Evolutionary conservation across 1,140 invertebrate species (phyloP), one percentile per base, ranked within the genome.

Genomic region (Druon quercuslanigerum): DNA sequence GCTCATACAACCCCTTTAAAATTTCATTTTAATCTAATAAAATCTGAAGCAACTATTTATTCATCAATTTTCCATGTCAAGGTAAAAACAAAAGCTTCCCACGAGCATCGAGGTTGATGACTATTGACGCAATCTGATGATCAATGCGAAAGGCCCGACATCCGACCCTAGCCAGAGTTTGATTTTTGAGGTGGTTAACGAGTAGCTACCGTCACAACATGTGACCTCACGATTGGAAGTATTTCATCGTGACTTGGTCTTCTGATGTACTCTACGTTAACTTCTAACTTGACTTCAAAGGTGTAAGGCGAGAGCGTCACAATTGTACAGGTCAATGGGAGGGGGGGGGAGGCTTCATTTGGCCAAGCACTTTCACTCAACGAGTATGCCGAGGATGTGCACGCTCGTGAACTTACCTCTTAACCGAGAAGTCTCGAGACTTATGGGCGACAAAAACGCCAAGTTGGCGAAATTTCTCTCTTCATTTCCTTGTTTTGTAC

Each of bases 321-420:
- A 51, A 75, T 81, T 46, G 51, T 73, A 52, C 51, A 75, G 60
- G 66, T 25, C 3, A 25, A 71, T n/a, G n/a, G 71, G 66, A 40
- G 0, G 54, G 20, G 19, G 56, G 76, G 78, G 73, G 74, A 66
- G 70, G 72, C 77, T 50, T 73, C 51, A 79, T 77, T 50, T 66
- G 73, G 79, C 57, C 73, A 71, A 83, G 79, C 79, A 87, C 86
- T 87, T 87, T 86, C 86, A 86, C 86, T 87, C 72, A 79, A 33
- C 17, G 73, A 81, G 82, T 84, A 70, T 85, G 83, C 81, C 79
- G 82, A 84, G 79, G 77, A 86, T 85, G 79, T 80, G 70, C 83
- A 78, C 81, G 85, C 80, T 85, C 85, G 75, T 86, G 85, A 86
- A 86, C 85, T 86, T 86, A 83, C 82, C 57, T 78, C 33, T 74